Conservation (phyloP, 2,113 vertebrate species). For the Eublepharis macularius region DNA sequence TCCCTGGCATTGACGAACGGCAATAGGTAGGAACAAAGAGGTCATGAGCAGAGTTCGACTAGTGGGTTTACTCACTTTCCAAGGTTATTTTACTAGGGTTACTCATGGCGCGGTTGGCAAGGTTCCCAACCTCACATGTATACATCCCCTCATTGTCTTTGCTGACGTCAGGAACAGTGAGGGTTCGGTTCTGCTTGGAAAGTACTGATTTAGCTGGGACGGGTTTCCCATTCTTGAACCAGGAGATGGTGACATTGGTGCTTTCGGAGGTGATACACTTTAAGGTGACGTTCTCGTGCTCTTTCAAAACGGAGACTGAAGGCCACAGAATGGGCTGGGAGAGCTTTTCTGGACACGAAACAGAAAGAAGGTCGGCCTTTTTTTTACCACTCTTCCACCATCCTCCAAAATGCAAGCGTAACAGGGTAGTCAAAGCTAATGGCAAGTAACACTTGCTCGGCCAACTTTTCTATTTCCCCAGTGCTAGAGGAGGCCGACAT, state of each 20-base stretch:
- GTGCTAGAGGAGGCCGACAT: too few species aligned
- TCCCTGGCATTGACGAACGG: not conserved
- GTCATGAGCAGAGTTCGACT: too few species aligned
- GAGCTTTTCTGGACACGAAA: constrained; percentile 6
- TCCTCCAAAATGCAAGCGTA: too few species aligned
- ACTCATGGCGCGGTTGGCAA: not conserved
- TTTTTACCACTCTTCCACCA: too few species aligned
- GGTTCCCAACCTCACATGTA: not conserved
- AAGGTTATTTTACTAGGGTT: not conserved
- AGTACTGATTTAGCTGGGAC: not conserved
- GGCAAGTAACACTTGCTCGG: too few species aligned
- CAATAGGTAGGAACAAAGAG: not conserved
- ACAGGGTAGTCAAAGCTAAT: too few species aligned
- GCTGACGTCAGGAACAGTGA: not conserved
- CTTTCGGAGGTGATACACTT: not conserved
- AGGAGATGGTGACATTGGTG: not conserved
- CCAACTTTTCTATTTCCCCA: too few species aligned
- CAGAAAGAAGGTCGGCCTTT: not conserved
- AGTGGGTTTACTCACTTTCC: constrained; percentile 18
- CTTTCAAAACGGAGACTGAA: rapidly evolving
- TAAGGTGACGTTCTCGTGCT: not conserved
- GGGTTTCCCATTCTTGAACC: not conserved
- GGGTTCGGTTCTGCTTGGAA: not conserved
- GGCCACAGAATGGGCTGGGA: not conserved
- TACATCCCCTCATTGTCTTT: not conserved